phyloP scores from a whole-genome alignment of 2,888 invertebrate genomes.

The Agonum fuliginosum region DNA sequence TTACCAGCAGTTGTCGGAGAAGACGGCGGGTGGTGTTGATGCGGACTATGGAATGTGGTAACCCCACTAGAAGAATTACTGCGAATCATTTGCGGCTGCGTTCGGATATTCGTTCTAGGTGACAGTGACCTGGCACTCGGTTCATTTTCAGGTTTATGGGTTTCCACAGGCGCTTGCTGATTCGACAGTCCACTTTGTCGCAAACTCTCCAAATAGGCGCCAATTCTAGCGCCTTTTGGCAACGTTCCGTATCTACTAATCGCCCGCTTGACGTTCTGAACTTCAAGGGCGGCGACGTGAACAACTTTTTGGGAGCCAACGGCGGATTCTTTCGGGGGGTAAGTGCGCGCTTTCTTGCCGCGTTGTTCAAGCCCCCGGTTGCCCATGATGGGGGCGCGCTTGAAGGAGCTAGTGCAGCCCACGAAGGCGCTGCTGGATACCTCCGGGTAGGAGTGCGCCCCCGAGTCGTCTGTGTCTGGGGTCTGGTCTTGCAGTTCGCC shows the following conservation, averaged over 20 bases:
- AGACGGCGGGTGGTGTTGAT: constrained; percentile 71
- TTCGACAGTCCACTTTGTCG: constrained; percentile 82
- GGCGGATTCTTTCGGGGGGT: constrained; percentile 75
- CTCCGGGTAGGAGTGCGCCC: constrained; percentile 74
- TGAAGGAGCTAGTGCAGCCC: constrained; percentile 74
- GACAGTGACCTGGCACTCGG: constrained; percentile 77
- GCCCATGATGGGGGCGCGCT: constrained; percentile 78
- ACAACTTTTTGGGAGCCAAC: constrained; percentile 67
- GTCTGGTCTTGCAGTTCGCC: constrained; percentile 82
- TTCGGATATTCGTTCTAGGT: constrained; percentile 79
- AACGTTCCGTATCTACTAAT: constrained; percentile 97
- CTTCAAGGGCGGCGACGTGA: constrained; percentile 94
- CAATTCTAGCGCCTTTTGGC: constrained; percentile 97
- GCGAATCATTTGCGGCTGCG: constrained; percentile 89
- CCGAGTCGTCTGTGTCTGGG: constrained; percentile 84
- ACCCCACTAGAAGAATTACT: constrained; percentile 92
- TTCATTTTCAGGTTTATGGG: constrained; percentile 68
- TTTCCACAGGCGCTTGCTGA: constrained; percentile 67
- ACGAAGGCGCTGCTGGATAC: constrained; percentile 73
- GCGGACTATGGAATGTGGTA: constrained; percentile 75
- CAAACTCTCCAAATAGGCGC: constrained; percentile 95
- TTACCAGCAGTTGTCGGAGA: constrained; percentile 79
- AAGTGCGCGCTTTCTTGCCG: constrained; percentile 79
- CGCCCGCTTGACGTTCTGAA: constrained; percentile 95
- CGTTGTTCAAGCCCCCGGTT: constrained; percentile 77